These are phyloP conservation scores for Aviceda subcristata DNA, from an alignment of 2,113 vertebrate species.

Conservation along the genomic window DNA sequence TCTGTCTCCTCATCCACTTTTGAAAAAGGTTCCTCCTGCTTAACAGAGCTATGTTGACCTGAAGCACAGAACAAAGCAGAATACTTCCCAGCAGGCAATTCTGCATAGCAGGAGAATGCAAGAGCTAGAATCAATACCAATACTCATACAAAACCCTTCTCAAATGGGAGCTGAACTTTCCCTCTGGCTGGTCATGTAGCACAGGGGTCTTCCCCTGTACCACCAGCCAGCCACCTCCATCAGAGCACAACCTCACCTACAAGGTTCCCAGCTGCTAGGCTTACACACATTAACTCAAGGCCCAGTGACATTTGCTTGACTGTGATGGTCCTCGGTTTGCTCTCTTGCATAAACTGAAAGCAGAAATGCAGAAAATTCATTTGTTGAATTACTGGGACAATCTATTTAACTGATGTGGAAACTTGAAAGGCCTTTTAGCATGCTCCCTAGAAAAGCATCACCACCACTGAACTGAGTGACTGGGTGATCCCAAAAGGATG, in stretches of 20 bases:
- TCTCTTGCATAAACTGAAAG: background rate
- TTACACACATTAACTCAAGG: too few relatives aligned
- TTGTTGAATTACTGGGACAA: background rate
- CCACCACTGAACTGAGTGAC: background rate
- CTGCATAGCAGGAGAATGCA: background rate
- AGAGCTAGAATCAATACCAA: background rate
- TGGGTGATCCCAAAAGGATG: background rate
- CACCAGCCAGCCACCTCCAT: background rate
- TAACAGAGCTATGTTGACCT: background rate
- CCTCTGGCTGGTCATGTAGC: background rate
- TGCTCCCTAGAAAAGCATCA: background rate
- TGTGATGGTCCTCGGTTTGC: background rate
- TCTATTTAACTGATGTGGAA: background rate
- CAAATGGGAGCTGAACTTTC: background rate
- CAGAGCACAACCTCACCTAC: background rate
- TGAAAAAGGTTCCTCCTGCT: background rate
- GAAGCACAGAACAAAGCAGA: background rate
- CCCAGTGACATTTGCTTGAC: background rate
- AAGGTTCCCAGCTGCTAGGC: background rate
- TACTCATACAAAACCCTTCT: background rate
- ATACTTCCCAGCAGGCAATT: background rate
- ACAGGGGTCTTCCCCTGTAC: background rate
- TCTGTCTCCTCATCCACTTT: background rate
- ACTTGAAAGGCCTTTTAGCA: background rate
- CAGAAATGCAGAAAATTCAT: background rate